phyloP scores from a whole-genome alignment of 2,888 invertebrate species.

The Athripsodes cinereus region DNA sequence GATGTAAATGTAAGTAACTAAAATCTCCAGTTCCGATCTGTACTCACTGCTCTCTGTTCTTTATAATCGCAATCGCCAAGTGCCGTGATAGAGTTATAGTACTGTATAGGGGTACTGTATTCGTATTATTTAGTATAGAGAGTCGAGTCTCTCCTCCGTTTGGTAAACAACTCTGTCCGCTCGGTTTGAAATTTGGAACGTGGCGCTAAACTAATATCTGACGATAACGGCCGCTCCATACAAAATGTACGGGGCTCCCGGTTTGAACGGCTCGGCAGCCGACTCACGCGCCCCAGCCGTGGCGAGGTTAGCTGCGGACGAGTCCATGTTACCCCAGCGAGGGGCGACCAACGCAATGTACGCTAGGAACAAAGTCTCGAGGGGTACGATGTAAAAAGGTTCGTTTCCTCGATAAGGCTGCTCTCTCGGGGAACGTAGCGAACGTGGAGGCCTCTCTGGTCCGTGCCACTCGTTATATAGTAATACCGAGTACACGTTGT shows the following conservation, averaged over 20 bases:
- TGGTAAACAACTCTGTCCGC: slow-evolving; percentile 6
- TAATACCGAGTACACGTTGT: background rate
- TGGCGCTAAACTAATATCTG: background rate
- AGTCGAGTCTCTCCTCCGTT: background rate
- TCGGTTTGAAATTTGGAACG: slow-evolving; percentile 9
- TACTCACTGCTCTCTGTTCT: too few relatives aligned
- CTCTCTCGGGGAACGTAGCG: background rate
- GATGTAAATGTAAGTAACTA: too few relatives aligned
- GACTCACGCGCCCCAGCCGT: slow-evolving; percentile 26
- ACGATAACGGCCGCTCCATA: slow-evolving; percentile 11
- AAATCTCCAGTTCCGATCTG: too few relatives aligned
- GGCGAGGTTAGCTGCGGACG: slow-evolving; percentile 43
- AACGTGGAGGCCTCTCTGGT: background rate
- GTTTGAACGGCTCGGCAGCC: slow-evolving; percentile 37
- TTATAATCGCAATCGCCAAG: too few relatives aligned
- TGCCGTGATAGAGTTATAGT: too few relatives aligned
- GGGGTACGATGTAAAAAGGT: background rate
- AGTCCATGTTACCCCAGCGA: slow-evolving; percentile 28
- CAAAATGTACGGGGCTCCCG: slow-evolving; percentile 4
- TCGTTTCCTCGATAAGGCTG: too few relatives aligned
- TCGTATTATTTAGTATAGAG: too few relatives aligned
- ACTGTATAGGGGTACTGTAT: too few relatives aligned
- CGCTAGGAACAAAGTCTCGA: background rate
- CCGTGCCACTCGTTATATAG: background rate
- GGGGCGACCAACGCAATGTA: slow-evolving; percentile 25